Evolutionary conservation across 2,888 invertebrate genomes (phyloP).

Genomic region (Sphaeridia pumilis): DNA sequence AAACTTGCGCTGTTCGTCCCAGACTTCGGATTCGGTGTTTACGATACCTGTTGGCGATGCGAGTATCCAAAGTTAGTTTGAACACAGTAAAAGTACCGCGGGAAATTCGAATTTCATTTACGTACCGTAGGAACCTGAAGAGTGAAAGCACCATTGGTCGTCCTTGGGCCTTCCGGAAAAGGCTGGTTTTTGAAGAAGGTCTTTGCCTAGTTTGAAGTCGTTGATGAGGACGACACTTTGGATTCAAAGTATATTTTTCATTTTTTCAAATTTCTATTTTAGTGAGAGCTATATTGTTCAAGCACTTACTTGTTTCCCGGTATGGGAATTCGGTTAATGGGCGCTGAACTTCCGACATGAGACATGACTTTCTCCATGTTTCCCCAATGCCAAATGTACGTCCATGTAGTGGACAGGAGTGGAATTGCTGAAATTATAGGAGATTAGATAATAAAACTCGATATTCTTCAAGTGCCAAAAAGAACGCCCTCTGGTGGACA

Average conservation of each 20-base stretch:
- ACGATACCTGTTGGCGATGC: neutral
- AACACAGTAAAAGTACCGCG: no score
- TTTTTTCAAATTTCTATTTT: no score
- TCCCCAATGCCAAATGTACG: neutral
- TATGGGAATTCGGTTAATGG: neutral
- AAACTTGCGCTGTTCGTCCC: slow-evolving; percentile 5
- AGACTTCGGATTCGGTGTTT: neutral
- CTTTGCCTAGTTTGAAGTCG: neutral
- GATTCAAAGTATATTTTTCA: no score
- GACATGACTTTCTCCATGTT: neutral
- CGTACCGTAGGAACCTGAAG: no score
- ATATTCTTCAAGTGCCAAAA: no score
- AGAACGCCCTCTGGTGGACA: no score
- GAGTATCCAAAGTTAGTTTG: no score
- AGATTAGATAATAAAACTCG: no score
- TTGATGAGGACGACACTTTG: neutral
- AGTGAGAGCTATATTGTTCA: no score
- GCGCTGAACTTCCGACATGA: neutral
- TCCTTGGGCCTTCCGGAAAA: slow-evolving; percentile 1
- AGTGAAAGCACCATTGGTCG: neutral
- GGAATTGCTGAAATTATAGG: neutral
- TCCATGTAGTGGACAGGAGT: neutral
- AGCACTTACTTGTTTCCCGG: neutral
- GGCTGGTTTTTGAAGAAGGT: neutral
- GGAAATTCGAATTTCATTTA: no score